A percentile compares a stretch with the other conserved stretches of the same genome.
Evolutionary conservation across 2,113 vertebrate genomes (phyloP).

Genomic region (Vidua macroura): DNA sequence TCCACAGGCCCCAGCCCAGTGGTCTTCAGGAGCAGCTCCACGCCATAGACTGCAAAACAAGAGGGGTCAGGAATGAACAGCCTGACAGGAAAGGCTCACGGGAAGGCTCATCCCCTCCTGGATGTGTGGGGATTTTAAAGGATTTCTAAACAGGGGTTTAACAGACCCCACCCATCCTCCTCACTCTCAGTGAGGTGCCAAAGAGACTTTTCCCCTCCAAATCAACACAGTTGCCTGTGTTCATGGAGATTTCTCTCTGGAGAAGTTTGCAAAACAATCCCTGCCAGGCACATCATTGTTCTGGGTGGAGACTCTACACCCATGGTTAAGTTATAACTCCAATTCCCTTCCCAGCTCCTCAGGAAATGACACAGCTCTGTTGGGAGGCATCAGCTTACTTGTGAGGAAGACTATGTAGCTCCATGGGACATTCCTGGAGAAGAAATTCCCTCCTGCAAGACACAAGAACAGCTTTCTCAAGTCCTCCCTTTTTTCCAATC

Average conservation of each 20-base stretch:
- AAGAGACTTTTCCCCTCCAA: not conserved
- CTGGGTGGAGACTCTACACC: not conserved
- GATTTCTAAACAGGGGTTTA: not conserved
- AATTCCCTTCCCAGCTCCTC: not conserved
- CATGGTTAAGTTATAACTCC: not conserved
- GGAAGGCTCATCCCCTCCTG: not conserved
- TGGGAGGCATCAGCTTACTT: conserved; percentile 76
- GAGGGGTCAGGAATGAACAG: not conserved
- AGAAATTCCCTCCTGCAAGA: conserved; percentile 85
- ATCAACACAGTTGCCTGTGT: not conserved
- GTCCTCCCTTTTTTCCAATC: not conserved
- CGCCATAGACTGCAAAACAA: conserved; percentile 81
- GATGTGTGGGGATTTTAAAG: not conserved
- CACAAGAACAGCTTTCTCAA: not conserved
- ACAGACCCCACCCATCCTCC: not conserved
- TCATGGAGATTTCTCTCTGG: not conserved
- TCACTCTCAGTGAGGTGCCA: not conserved
- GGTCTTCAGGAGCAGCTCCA: conserved; percentile 92
- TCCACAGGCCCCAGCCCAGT: conserved; percentile 89
- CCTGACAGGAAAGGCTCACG: not conserved
- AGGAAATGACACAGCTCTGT: not conserved
- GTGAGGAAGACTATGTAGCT: conserved; percentile 95
- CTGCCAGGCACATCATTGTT: not conserved
- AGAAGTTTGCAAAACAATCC: not conserved
- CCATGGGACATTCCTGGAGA: conserved; percentile 87